A percentile compares a stretch with the other conserved stretches of the same genome.
Evolutionary conservation across 2,113 vertebrate species (phyloP).

Genomic region (Scytalopus superciliaris): DNA sequence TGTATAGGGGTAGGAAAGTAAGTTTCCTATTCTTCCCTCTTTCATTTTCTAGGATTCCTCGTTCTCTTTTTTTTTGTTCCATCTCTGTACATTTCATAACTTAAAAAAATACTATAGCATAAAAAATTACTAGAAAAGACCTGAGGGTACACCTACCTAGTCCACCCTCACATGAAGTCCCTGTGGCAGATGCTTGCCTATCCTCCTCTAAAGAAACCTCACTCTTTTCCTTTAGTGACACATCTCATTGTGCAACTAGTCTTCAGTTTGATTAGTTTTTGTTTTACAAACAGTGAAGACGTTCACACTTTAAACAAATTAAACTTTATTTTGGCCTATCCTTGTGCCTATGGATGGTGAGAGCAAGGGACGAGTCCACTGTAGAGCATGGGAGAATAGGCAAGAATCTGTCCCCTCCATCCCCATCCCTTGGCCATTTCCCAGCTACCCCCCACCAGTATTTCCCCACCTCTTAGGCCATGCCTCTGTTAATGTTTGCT

Average conservation of each 20-base stretch:
- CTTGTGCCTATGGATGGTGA: rapidly evolving
- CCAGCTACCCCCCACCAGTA: not conserved
- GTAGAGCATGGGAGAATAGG: not conserved
- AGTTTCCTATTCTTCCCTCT: not conserved
- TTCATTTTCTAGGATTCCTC: not conserved
- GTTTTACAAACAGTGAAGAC: not conserved
- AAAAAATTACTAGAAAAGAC: not conserved
- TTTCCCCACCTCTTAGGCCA: not conserved
- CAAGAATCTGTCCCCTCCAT: not conserved
- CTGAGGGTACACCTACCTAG: not conserved
- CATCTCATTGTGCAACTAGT: not conserved
- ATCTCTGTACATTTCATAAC: not conserved
- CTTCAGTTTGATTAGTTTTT: not conserved
- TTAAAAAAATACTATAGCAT: not conserved
- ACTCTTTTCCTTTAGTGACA: not conserved
- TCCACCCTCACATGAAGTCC: rapidly evolving
- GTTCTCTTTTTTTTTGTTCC: not conserved
- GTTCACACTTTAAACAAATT: not conserved
- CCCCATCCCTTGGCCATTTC: not conserved
- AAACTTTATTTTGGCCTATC: not conserved
- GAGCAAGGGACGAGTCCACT: not conserved
- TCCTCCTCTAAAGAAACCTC: not conserved
- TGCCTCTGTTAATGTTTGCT: not conserved
- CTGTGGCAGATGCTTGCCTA: not conserved
- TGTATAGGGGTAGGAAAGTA: not conserved